Evolutionary conservation across 1,140 invertebrate species (phyloP).

Genomic region (Phymorhynchus buccinoides): DNA sequence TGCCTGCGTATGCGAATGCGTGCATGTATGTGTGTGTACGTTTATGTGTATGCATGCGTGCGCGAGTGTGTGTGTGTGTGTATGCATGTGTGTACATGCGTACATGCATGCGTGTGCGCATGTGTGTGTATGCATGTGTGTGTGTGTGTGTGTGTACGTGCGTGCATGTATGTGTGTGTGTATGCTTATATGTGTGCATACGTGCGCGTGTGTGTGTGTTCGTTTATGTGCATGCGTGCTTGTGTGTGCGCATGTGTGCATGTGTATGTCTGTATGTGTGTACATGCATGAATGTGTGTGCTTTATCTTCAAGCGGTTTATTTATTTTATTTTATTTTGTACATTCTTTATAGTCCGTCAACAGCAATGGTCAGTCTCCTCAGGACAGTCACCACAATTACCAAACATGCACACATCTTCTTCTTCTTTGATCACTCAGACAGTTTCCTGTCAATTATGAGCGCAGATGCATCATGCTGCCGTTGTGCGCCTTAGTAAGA

Average conservation of each 20-base stretch:
- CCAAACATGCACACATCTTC: too few relatives aligned
- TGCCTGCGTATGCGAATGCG: background rate
- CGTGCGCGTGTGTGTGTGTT: background rate
- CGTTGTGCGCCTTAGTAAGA: too few relatives aligned
- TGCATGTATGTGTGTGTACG: background rate
- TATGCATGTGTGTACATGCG: background rate
- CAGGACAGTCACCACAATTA: too few relatives aligned
- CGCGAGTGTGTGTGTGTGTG: background rate
- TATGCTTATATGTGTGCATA: background rate
- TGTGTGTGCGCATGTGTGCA: too few relatives aligned
- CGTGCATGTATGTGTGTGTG: too few relatives aligned
- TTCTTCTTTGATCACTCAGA: too few relatives aligned
- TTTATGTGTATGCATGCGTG: background rate
- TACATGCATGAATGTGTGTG: background rate
- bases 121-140: conserved; percentile 18
- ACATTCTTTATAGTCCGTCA: too few relatives aligned
- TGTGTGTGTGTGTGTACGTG: background rate
- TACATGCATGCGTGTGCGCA: conserved; percentile 19
- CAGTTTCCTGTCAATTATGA: too few relatives aligned
- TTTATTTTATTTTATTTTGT: too few relatives aligned
- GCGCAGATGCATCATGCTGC: too few relatives aligned
- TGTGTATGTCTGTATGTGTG: background rate
- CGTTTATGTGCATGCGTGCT: background rate
- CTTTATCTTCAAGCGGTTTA: too few relatives aligned
- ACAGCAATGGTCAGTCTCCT: too few relatives aligned